phyloP scores from a whole-genome alignment of 2,888 invertebrate species.

The Leptinotarsa rubiginosa region DNA sequence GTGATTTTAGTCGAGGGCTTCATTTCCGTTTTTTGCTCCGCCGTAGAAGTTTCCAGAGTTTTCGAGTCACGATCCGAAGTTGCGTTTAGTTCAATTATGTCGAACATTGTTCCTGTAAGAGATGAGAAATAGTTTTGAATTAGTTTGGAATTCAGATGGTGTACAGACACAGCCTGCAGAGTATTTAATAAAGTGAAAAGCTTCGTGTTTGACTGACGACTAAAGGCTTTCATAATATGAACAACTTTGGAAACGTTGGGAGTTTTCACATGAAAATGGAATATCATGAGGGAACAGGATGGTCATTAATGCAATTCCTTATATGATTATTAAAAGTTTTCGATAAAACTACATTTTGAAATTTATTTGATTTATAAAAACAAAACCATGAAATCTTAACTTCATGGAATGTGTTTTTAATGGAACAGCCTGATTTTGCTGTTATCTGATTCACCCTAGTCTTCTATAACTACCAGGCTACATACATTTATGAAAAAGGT shows the following conservation, averaged over 20 bases:
- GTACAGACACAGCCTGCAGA: background rate
- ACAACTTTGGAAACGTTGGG: background rate
- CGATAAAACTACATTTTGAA: too few species aligned
- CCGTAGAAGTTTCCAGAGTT: constrained; percentile 38
- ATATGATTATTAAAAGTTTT: too few species aligned
- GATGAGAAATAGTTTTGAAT: constrained; percentile 25
- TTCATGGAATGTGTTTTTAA: too few species aligned
- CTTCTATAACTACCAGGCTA: too few species aligned
- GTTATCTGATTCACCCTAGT: too few species aligned
- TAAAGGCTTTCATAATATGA: background rate
- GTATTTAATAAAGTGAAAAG: constrained; percentile 10
- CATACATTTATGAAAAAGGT: too few species aligned
- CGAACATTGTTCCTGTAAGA: constrained; percentile 62
- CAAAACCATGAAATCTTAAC: too few species aligned
- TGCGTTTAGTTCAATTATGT: constrained; percentile 64
- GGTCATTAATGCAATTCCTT: too few species aligned
- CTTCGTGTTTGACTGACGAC: background rate
- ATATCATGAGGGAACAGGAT: background rate
- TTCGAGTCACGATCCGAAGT: constrained; percentile 55
- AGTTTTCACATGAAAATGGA: background rate
- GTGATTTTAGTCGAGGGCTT: constrained; percentile 37
- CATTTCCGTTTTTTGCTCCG: constrained; percentile 28
- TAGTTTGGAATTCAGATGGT: constrained; percentile 24
- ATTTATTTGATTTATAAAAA: too few species aligned
- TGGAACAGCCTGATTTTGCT: too few species aligned